phyloP scores from a whole-genome alignment of 2,888 invertebrate genomes.

The Xanthorhoe designata region DNA sequence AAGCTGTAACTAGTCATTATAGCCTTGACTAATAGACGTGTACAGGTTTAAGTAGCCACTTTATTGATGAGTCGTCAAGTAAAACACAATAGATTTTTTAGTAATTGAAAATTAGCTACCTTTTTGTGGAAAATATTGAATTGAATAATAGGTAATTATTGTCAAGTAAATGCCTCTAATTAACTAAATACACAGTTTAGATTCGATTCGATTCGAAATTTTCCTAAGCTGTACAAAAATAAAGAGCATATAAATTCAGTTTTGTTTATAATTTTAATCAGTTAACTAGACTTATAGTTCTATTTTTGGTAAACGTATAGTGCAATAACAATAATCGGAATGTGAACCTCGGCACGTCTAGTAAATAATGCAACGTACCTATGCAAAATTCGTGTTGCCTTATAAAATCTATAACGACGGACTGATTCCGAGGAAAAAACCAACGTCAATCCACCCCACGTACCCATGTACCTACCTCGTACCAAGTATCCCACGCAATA shows the following conservation, averaged over 20 bases:
- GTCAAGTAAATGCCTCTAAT: too few relatives aligned
- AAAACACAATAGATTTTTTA: not conserved
- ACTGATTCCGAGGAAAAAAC: conserved; percentile 2
- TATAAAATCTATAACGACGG: not conserved
- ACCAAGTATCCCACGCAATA: too few relatives aligned
- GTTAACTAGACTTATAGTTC: too few relatives aligned
- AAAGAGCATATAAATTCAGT: too few relatives aligned
- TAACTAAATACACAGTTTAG: too few relatives aligned
- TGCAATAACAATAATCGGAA: not conserved
- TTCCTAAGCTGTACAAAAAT: too few relatives aligned
- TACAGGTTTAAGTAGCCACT: conserved; percentile 15
- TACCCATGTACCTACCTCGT: not conserved
- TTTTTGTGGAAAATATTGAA: not conserved
- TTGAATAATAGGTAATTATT: too few relatives aligned
- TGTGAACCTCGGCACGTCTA: not conserved
- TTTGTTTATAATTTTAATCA: too few relatives aligned
- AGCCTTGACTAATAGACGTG: conserved; percentile 28
- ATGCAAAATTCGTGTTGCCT: not conserved
- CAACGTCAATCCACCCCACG: not conserved
- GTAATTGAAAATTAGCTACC: not conserved
- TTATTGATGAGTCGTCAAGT: conserved; percentile 8
- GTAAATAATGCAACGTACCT: conserved; percentile 3
- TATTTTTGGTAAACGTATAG: too few relatives aligned
- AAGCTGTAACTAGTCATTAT: conserved; percentile 24
- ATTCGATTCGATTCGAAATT: too few relatives aligned